phyloP scores from a whole-genome alignment of 2,113 vertebrate genomes.

The Orthonyx spaldingii region DNA sequence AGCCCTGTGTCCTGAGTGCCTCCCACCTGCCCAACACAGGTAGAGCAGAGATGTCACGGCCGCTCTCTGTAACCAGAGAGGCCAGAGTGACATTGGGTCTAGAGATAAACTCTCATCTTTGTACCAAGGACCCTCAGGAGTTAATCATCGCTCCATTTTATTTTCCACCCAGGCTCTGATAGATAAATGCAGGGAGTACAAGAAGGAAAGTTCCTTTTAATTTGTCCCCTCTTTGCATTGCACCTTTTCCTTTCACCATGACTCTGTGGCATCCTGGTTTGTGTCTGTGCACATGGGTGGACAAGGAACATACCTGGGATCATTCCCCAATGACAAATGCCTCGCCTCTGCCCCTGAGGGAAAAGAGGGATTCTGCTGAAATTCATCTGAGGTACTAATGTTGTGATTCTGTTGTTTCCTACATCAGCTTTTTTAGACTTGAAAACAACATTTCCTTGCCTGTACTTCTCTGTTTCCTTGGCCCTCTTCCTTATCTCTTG shows the following conservation, averaged over 20 bases:
- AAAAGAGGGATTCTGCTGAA: neutral
- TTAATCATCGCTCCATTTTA: neutral
- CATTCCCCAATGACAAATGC: neutral
- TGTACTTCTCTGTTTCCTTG: neutral
- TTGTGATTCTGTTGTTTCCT: neutral
- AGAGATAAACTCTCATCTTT: neutral
- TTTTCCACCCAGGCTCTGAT: neutral
- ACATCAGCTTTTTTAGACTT: neutral
- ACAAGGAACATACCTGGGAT: neutral
- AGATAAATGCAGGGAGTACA: neutral
- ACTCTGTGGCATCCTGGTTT: no score
- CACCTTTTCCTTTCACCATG: neutral
- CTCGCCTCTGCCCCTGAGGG: neutral
- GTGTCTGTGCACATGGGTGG: neutral
- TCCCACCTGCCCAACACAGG: neutral
- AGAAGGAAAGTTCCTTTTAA: neutral
- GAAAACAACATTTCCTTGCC: neutral
- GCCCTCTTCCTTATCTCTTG: neutral
- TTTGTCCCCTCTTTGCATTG: neutral
- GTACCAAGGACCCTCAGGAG: neutral
- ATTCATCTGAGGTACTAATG: neutral
- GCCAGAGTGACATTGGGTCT: rapidly evolving
- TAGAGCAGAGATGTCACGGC: rapidly evolving
- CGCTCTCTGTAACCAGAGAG: neutral
- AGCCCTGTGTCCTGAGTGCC: neutral